Evolutionary conservation across 2,888 invertebrate genomes (phyloP), one percentile per base, ranked within the genome.

Genomic region (Amiota minor): DNA sequence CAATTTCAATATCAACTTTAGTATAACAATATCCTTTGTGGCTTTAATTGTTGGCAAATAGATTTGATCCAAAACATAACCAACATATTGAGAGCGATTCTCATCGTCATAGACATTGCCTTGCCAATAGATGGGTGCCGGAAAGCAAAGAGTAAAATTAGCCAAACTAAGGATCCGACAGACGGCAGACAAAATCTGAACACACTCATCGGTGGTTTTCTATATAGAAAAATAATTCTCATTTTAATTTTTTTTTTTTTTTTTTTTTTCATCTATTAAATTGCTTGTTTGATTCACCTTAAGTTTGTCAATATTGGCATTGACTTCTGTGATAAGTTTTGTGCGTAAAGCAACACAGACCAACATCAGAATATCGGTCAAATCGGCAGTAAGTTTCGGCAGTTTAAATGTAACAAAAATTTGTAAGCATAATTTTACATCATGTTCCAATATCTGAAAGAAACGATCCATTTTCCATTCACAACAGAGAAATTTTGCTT

Each of bases 71-170:
- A 90, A 77, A 87, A 95, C 95, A 84, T 92, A 92, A 78, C 92
- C 91, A 20, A 96, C 96, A 85, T 96, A 96, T 69, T 90, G 82
- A 79, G 92, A 93, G 75, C 90, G 87, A 4, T 90, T 87, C 59
- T 90, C 87, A 0, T 88, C 89, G 35, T 84, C 80, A 64, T 80
- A 83, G 49, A 79, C 72, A 16, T 78, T 83, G 3, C 82, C 82
- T 72, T 92, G 90, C 95, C 96, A 96, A 80, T 94, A 93, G 56
- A 91, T 90, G 72, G 92, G 91, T 68, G 91, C 90, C 9, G 97
- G 97, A 90, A 96, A 96, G 84, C 95, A 94, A 91, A 96, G 94
- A 69, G 95, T 94, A 73, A 96, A 91, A 86, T 95, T 95, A 49
- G 96, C 96, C 76, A 96, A 90, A 87, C 95, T 94, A 2, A 93